A percentile compares a stretch with the other conserved stretches of the same genome.
Evolutionary conservation across 2,888 invertebrate species (phyloP).

Genomic region (Hartigia nigra): DNA sequence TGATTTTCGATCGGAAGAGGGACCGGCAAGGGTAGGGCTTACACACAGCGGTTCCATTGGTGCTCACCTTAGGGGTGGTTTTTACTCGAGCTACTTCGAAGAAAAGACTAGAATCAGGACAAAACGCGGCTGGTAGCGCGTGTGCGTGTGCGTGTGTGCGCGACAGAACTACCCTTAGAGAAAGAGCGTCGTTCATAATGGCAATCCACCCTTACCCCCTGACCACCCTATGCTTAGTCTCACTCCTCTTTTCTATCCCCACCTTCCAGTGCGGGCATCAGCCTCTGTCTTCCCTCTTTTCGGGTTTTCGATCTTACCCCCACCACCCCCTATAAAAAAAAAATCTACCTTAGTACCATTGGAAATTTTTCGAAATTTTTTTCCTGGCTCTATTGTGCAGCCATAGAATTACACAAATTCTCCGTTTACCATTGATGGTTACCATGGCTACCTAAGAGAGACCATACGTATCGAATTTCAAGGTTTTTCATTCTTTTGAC

Average conservation of each 20-base stretch:
- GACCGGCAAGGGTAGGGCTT: conserved; percentile 39
- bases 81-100: conserved; percentile 56
- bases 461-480: conserved; percentile 1
- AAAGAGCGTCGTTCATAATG: conserved; percentile 55
- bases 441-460: conserved; percentile 13
- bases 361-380: conserved; percentile 54
- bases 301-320: neutral
- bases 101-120: conserved; percentile 49
- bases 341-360: conserved; percentile 44
- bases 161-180: conserved; percentile 30
- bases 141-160: conserved; percentile 13
- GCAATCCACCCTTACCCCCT: conserved; percentile 42
- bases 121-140: conserved; percentile 41
- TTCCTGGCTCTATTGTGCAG: conserved; percentile 46
- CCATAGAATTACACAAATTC: conserved; percentile 49
- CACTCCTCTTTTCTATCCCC: conserved; percentile 10
- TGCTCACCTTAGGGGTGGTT: conserved; percentile 60
- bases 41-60: conserved; percentile 52
- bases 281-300: neutral
- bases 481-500: neutral
- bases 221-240: neutral
- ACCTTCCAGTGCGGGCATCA: neutral
- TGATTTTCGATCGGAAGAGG: conserved; percentile 26
- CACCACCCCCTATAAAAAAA: conserved; percentile 29
- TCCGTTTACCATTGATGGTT: conserved; percentile 47